Evolutionary conservation across 1,140 invertebrate species (phyloP), one percentile per base, ranked within the genome.

Genomic region (Drosophila auraria): DNA sequence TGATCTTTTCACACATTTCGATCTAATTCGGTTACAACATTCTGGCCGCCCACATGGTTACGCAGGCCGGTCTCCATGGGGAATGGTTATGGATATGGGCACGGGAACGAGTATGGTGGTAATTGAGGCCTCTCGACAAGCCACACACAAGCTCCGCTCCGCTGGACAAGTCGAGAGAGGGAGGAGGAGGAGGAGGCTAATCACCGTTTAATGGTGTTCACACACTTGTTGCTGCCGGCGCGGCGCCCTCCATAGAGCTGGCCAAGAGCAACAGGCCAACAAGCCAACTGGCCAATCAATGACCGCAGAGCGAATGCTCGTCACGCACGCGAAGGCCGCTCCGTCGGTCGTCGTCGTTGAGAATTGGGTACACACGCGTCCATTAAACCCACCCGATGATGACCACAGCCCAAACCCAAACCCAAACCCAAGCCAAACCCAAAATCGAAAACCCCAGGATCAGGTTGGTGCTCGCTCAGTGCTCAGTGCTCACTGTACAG

Each of bases 151-250:
- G 61, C 17, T 38, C 14, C 17, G 8, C 9, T 23, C 6, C 47
- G 33, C 12, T 23, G 30, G 30, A 33, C 30, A 33, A 9, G 30
- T n/a, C 12, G 54, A 17, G 15, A 51, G 44, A 36, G 61, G 30
- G 51, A 23, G 40, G 23, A 51, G 49, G 64, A 62, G 80, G 70
- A 50, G 63, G 79, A 70, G 63, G 57, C 83, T 89, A 87, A 87
- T 89, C 83, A 84, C 84, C 84, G 84, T 75, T 87, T 87, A 87
- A 87, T 87, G 71, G 84, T 89, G 83, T 89, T 87, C 81, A 89
- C 83, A 87, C 81, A 87, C 84, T 87, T 87, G 84, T 90, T 90
- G 84, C 84, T 83, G 30, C 45, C 81, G 78, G 84, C 73, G 84
- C 84, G 81, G 84, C 84, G 84, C 84, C 84, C 84, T 87, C 82